A percentile compares a stretch with the other conserved stretches of the same genome.
These are phyloP conservation scores for Coracias cyanogaster DNA, from an alignment of 2,797 vertebrate genomes.

Conservation along the genomic window DNA sequence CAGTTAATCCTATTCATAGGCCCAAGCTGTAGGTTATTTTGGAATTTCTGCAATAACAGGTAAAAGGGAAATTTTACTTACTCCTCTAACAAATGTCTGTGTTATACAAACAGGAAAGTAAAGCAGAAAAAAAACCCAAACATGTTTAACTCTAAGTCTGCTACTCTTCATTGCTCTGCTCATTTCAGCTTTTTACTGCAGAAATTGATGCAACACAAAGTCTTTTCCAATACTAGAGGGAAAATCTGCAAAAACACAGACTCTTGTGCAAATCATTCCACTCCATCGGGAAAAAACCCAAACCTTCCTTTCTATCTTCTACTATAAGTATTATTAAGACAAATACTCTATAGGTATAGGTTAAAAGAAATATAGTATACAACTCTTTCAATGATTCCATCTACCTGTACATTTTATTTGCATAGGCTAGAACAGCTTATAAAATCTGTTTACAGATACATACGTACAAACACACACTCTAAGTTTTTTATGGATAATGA, in stretches of 20 bases:
- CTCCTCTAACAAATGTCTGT: not conserved
- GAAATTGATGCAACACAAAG: not conserved
- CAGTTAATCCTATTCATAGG: not conserved
- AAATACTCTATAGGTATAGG: not conserved
- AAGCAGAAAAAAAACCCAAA: rapidly evolving
- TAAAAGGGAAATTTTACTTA: not conserved
- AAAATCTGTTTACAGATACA: not conserved
- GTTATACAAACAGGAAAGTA: not conserved
- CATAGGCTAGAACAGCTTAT: not conserved
- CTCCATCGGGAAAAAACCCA: not conserved
- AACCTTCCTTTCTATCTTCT: not conserved
- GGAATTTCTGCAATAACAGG: not conserved
- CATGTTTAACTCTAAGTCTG: not conserved
- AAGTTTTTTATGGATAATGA: not conserved
- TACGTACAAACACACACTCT: not conserved
- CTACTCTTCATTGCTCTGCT: not conserved
- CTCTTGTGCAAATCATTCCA: not conserved
- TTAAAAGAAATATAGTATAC: not conserved
- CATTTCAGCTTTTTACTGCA: not conserved
- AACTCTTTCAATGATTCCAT: not conserved
- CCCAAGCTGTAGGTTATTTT: not conserved
- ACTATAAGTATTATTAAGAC: not conserved
- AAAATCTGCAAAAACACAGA: not conserved
- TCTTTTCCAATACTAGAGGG: not conserved
- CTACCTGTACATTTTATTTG: not conserved